phyloP scores from a whole-genome alignment of 2,888 invertebrate species.

The Cordylochernes scorpioides region DNA sequence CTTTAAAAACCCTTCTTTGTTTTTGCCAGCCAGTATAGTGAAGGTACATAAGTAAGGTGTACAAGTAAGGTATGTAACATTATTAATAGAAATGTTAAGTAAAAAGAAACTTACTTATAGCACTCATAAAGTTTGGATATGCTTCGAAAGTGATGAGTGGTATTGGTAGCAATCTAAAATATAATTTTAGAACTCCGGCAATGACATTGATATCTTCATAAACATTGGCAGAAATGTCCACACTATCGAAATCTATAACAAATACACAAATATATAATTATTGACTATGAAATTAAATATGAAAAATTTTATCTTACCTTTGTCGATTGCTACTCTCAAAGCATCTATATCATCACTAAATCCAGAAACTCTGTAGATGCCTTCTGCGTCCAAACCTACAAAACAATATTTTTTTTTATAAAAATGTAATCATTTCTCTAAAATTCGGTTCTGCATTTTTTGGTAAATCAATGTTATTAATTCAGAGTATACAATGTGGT shows the following conservation, averaged over 20 bases:
- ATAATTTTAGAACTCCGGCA: slow-evolving; percentile 66
- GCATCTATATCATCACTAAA: slow-evolving; percentile 80
- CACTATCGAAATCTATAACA: slow-evolving; percentile 29
- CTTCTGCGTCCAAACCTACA: slow-evolving; percentile 47
- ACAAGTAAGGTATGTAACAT: no score
- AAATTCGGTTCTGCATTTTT: no score
- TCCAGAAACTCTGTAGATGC: slow-evolving; percentile 68
- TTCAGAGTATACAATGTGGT: no score
- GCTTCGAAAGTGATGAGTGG: slow-evolving; percentile 66
- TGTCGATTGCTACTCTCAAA: slow-evolving; percentile 53
- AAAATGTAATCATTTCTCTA: no score
- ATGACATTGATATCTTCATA: slow-evolving; percentile 75
- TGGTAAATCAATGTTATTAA: no score
- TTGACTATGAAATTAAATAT: not conserved
- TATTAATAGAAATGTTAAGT: no score
- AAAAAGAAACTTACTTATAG: slow-evolving; percentile 33
- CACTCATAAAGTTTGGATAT: slow-evolving; percentile 43
- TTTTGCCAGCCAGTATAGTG: no score
- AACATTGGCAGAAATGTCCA: slow-evolving; percentile 39
- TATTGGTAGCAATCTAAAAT: slow-evolving; percentile 56
- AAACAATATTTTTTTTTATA: no score
- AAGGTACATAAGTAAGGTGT: no score
- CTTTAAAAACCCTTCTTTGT: no score
- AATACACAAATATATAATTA: slow-evolving; percentile 1
- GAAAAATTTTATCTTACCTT: slow-evolving; percentile 29